Base-by-base conservation (phyloP, 2,888 invertebrate genomes). In the Agonopterix subpropinquella region DNA sequence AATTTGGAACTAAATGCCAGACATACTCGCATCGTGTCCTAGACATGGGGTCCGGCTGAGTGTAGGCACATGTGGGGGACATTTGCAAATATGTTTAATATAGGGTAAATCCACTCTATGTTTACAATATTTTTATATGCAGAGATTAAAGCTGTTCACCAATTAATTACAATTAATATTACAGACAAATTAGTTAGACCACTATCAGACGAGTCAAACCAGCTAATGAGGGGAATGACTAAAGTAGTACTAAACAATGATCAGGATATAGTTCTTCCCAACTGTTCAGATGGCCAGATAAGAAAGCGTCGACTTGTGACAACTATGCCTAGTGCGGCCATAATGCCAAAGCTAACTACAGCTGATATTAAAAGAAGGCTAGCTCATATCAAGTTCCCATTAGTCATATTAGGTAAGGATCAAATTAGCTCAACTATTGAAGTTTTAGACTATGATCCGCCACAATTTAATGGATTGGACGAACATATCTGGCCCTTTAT, bases 401-500 rank as follows among this genome's bases (percentile, higher is more conserved):
- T 84, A 11, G 62, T 78, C 5, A 58, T 85, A 56, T 64, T 78
- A 55, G 77, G 67, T n/a, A 80, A 71, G 62, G 82, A 86, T 52
- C 73, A 83, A 61, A 47, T 81, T 7, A 73, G 70, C 56, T 70
- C 76, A 11, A 54, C 55, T 3, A 48, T 75, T 15, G 53, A 67
- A 57, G 62, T 80, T 35, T 43, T 49, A 36, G 56, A 72, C 50
- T 58, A 62, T 53, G 73, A 75, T 36, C 55, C 66, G 36, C 65
- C 71, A 2, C 83, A 87, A 52, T 83, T 83, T 51, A 44, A 63
- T 44, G 81, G 80, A 2, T 62, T 83, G 56, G 66, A 78, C 44
- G 55, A 76, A 51, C 70, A 75, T 11, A 69, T 82, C 47, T 85
- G 85, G 85, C 86, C 84, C 13, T 86, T 75, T 60, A 86, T 86